phyloP scores from a whole-genome alignment of 1,140 invertebrate genomes.

The Dufourea novaeangliae region DNA sequence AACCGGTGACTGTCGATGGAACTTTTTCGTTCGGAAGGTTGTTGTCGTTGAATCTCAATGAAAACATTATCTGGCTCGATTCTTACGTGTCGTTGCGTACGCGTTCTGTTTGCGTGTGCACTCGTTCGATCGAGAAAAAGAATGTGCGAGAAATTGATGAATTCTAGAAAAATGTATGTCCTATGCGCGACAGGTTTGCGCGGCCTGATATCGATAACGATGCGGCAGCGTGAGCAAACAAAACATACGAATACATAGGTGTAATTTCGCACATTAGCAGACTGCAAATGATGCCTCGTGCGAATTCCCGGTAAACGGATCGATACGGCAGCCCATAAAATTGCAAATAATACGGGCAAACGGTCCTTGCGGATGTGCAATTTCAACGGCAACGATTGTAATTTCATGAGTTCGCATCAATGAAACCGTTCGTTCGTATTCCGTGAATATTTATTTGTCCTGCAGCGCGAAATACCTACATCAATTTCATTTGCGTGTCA shows the following conservation, averaged over 20 bases:
- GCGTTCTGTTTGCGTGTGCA: too few species aligned
- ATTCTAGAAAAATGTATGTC: not conserved
- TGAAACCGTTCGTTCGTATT: slow-evolving; percentile 6
- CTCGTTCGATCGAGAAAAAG: too few species aligned
- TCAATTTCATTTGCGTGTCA: slow-evolving; percentile 16
- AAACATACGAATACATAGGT: not conserved
- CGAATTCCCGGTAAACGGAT: not conserved
- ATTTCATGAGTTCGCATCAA: slow-evolving; percentile 7
- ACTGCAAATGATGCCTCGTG: not conserved
- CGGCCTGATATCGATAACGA: not conserved
- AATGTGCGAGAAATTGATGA: too few species aligned
- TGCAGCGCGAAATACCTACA: not conserved
- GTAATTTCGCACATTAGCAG: slow-evolving; percentile 19
- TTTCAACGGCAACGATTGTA: slow-evolving; percentile 28
- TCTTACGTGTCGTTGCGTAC: too few species aligned
- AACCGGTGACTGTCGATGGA: not conserved
- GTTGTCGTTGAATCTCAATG: too few species aligned
- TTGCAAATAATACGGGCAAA: slow-evolving; percentile 13
- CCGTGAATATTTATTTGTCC: slow-evolving; percentile 2
- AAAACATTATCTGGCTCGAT: too few species aligned
- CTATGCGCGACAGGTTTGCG: too few species aligned
- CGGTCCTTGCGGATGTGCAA: slow-evolving; percentile 6
- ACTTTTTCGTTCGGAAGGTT: not conserved
- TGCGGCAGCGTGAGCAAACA: not conserved
- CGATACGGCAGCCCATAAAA: slow-evolving; percentile 20